These are phyloP conservation scores for Acleris literana DNA, from an alignment of 2,888 invertebrate genomes.

Conservation along the genomic window DNA sequence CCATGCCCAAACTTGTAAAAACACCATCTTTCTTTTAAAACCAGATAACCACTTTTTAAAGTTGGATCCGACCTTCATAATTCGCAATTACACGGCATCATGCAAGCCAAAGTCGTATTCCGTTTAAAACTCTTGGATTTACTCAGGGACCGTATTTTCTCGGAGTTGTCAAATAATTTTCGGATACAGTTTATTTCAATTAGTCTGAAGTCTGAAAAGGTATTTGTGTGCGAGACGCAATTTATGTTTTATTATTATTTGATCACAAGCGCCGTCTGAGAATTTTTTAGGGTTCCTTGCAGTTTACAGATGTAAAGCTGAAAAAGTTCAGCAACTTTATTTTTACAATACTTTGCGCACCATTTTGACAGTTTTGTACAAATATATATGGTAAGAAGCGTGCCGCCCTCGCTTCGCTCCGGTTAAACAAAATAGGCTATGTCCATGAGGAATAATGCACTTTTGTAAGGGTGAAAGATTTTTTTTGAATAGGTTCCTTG, in stretches of 20 bases:
- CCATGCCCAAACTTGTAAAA: too few relatives aligned
- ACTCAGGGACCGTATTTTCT: constrained; percentile 16
- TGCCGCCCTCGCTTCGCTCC: too few relatives aligned
- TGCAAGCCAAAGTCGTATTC: not conserved
- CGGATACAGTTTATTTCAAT: constrained; percentile 64
- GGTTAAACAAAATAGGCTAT: too few relatives aligned
- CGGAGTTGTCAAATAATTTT: constrained; percentile 46
- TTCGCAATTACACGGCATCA: constrained; percentile 6
- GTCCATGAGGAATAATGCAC: too few relatives aligned
- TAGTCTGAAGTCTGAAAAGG: constrained; percentile 56
- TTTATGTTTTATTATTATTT: constrained; percentile 60
- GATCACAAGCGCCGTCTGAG: constrained; percentile 40
- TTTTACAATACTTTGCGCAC: too few relatives aligned
- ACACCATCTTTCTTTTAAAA: not conserved
- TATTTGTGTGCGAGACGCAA: constrained; percentile 50
- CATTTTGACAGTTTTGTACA: too few relatives aligned
- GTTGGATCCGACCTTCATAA: constrained; percentile 9
- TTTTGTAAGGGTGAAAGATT: too few relatives aligned
- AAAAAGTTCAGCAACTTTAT: too few relatives aligned
- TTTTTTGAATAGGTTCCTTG: too few relatives aligned
- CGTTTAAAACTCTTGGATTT: constrained; percentile 6
- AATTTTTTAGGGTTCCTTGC: constrained; percentile 37
- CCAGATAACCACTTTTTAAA: not conserved
- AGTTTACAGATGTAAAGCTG: not conserved
- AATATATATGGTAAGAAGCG: too few relatives aligned